Conservation (phyloP, 2,113 vertebrate species). For the Halcyon malimbica region DNA sequence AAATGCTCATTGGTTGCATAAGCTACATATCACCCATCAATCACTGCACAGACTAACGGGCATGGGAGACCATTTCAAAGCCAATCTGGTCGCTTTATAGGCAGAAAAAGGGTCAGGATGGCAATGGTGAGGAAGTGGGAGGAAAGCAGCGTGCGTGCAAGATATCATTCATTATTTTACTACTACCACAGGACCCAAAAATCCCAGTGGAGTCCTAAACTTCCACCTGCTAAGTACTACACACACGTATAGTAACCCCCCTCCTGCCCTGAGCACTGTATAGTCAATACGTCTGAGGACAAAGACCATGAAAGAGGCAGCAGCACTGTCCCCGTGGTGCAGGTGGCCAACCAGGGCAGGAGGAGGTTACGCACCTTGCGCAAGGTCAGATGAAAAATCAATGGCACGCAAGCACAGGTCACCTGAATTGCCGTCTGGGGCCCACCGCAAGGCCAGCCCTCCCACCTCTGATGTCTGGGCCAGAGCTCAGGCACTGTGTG, state of each 20-base stretch:
- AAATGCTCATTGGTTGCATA: neutral
- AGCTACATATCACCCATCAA: neutral
- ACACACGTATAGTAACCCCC: neutral
- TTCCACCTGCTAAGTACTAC: neutral
- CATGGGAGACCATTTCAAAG: neutral
- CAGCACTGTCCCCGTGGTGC: neutral
- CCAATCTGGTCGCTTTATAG: neutral
- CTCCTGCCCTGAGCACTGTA: slow-evolving; percentile 13
- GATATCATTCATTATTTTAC: neutral
- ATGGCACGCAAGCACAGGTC: neutral
- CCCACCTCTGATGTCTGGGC: neutral
- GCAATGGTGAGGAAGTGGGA: neutral
- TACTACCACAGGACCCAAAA: neutral
- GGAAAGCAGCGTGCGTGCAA: neutral
- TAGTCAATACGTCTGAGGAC: neutral
- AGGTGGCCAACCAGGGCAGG: neutral
- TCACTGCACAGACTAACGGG: accelerated
- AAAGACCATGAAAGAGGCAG: slow-evolving; percentile 37
- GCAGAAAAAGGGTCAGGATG: neutral
- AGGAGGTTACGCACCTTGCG: neutral
- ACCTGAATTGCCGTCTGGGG: neutral
- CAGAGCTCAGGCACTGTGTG: accelerated
- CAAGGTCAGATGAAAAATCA: slow-evolving; percentile 45
- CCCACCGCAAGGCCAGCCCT: neutral
- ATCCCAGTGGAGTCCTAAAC: slow-evolving; percentile 3